Base-by-base conservation (phyloP, 1,140 invertebrate species). In the Onthophagus taurus region DNA sequence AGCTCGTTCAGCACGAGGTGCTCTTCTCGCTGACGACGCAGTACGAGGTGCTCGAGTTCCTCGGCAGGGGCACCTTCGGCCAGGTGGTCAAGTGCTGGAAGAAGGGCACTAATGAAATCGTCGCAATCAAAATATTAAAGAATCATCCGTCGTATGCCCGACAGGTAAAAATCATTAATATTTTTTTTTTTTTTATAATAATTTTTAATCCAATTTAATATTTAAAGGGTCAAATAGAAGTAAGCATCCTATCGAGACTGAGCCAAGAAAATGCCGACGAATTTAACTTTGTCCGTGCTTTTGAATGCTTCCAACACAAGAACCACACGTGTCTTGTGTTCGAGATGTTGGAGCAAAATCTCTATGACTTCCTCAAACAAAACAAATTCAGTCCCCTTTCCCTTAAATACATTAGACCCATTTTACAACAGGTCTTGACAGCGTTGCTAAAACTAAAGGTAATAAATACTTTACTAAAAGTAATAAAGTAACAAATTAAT, bases 21-120 rank as follows among this genome's bases (percentile, higher is more conserved):
- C 80, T 98, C 47, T 96, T 93, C 69, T 97, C 92, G 42, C 85
- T 88, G 67, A 85, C 79, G 29, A 84, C 84, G 52, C 85, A 90
- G 62, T 97, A 97, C 71, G 92, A 97, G 72, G 96, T 99, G 46
- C 74, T 99, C 55, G 96, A 99, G 69, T 99, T 99, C 71, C 76
- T 99, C 49, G 96, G 96, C 52, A 81, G 96, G 53, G 94, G 95
- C 51, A 99, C 96, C 37, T 99, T 99, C 73, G 96, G 96, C 47
- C 95, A 98, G 78, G 95, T 99, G 54, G 95, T 98, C 55, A 99
- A 99, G 74, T 99, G 96, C 69, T 99, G 96, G 96, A 99, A 99
- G 69, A 97, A 97, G 67, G 96, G 96, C 64, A 99, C 96, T 45
- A 99, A 96, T 67, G 95, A 99, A 71, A 98, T 99, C 60, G 95